A percentile compares a stretch with the other conserved stretches of the same genome.
Conservation (phyloP, 2,113 vertebrate species). For the Melierax canorus region DNA sequence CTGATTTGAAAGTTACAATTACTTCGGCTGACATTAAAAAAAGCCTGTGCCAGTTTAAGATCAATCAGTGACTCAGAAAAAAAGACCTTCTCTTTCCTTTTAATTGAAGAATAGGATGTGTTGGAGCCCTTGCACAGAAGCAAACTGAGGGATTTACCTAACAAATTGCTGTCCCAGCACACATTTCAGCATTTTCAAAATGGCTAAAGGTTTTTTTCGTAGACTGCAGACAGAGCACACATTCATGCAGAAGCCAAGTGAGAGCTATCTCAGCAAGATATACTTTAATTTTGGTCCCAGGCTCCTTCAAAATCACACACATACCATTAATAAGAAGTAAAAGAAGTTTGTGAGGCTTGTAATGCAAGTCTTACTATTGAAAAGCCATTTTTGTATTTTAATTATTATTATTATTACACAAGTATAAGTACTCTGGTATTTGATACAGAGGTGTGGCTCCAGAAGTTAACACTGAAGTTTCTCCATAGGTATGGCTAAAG, state of each 20-base stretch:
- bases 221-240: not conserved
- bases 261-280: not conserved
- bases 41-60: not conserved
- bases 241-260: not conserved
- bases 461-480: slow-evolving; percentile 21
- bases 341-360: not conserved
- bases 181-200: not conserved
- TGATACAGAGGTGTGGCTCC: slow-evolving; percentile 40
- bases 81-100: not conserved
- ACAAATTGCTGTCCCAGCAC: not conserved
- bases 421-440: slow-evolving; percentile 58
- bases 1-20: not conserved
- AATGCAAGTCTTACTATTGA: not conserved
- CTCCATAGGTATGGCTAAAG: slow-evolving; percentile 14
- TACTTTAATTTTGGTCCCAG: not conserved
- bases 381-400: slow-evolving; percentile 28
- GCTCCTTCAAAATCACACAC: not conserved
- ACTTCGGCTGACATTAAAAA: not conserved
- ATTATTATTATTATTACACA: slow-evolving; percentile 62
- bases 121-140: not conserved
- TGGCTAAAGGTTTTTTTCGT: not conserved
- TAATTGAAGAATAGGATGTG: not conserved
- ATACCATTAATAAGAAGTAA: not conserved
- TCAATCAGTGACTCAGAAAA: not conserved
- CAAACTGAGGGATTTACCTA: not conserved